These are phyloP conservation scores for Laticauda laticaudata DNA, from an alignment of 2,113 vertebrate genomes.

Conservation along the genomic window DNA sequence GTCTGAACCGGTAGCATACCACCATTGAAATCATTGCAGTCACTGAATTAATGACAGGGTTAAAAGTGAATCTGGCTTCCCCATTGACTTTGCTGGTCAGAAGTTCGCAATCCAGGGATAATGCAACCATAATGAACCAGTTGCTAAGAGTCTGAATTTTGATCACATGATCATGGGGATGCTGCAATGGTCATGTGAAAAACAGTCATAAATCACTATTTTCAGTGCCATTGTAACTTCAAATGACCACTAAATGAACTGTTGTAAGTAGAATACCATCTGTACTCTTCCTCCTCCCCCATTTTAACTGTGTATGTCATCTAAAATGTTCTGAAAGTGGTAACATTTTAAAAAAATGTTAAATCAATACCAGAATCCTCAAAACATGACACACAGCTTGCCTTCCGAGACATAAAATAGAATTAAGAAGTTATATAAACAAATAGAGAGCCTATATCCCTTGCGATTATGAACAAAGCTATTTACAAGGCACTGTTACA, in stretches of 20 bases:
- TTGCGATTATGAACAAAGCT: constrained; percentile 8
- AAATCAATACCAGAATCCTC: neutral
- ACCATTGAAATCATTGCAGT: neutral
- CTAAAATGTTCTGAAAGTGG: neutral
- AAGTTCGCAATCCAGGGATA: neutral
- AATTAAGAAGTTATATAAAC: neutral
- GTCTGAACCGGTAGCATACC: no score
- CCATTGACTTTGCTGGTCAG: neutral
- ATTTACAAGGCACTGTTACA: constrained; percentile 1
- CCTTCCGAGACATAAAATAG: neutral
- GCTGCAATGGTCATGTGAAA: no score
- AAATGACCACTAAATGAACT: neutral
- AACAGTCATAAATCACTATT: neutral
- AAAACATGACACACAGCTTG: neutral
- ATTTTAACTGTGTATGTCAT: neutral
- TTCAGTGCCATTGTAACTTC: neutral
- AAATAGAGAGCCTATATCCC: constrained; percentile 4
- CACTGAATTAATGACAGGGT: neutral
- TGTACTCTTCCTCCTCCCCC: neutral
- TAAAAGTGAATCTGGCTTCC: neutral
- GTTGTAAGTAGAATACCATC: neutral
- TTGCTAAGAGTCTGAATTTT: no score
- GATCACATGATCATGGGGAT: no score
- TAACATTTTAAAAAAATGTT: neutral
- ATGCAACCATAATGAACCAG: no score